Evolutionary conservation across 1,140 invertebrate genomes (phyloP).

Genomic region (Mycetomoellerius zeteki): DNA sequence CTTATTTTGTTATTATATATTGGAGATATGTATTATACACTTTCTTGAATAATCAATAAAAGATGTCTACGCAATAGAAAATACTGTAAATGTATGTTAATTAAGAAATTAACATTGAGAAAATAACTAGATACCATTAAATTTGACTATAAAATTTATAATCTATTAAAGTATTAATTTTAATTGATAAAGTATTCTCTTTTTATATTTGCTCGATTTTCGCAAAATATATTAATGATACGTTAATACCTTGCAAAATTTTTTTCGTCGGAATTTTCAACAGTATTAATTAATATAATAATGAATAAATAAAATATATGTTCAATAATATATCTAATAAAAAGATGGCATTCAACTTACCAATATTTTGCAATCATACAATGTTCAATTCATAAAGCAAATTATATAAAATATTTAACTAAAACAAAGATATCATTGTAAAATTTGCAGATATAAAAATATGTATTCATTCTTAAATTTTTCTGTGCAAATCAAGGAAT

Average conservation of each 20-base stretch:
- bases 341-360: not conserved
- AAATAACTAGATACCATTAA: not conserved
- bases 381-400: not conserved
- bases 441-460: not conserved
- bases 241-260: not conserved
- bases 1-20: slow-evolving; percentile 58
- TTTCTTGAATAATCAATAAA: slow-evolving; percentile 65
- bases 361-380: not conserved
- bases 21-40: slow-evolving; percentile 23
- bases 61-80: slow-evolving; percentile 54
- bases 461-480: not conserved
- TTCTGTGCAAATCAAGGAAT: not conserved
- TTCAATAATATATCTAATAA: slow-evolving; percentile 4
- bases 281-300: not conserved
- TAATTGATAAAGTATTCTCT: not conserved
- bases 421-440: not conserved
- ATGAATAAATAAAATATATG: not conserved
- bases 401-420: slow-evolving; percentile 7
- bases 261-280: not conserved
- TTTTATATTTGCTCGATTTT: not conserved
- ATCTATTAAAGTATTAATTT: slow-evolving; percentile 7
- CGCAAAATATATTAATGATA: not conserved
- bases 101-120: not conserved
- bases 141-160: slow-evolving; percentile 18
- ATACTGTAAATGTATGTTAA: not conserved